Evolutionary conservation across 2,113 vertebrate species (phyloP).

Genomic region (Ascaphus truei): DNA sequence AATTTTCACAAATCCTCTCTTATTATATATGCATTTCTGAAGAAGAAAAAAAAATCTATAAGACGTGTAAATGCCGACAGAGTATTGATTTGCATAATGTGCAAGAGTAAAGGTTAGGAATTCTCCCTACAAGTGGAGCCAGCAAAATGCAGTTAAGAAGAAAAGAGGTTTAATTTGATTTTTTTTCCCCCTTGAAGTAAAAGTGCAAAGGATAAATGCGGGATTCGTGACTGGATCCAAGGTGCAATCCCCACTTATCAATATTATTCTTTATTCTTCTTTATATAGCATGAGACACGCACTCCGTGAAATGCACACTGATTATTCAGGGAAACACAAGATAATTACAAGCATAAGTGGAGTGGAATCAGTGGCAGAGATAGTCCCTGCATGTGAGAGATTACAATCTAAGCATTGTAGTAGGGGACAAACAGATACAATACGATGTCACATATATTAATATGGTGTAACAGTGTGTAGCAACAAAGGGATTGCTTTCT

Average conservation of each 20-base stretch:
- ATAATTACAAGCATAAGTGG: neutral
- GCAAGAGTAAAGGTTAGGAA: conserved; percentile 22
- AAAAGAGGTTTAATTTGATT: conserved; percentile 24
- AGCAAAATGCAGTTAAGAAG: conserved; percentile 26
- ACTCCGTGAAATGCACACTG: neutral
- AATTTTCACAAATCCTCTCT: neutral
- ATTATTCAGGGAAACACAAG: neutral
- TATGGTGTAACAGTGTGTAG: too few species aligned
- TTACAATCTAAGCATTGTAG: too few species aligned
- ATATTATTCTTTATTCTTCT: neutral
- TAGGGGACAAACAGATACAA: too few species aligned
- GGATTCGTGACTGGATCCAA: neutral
- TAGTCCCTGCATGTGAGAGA: too few species aligned
- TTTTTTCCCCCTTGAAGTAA: conserved; percentile 25
- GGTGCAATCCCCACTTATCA: neutral
- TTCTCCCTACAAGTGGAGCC: conserved; percentile 26
- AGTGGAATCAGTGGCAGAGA: too few species aligned
- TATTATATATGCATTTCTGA: neutral
- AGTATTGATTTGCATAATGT: conserved; percentile 33
- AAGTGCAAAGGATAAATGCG: conserved; percentile 11
- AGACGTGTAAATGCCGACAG: conserved; percentile 8
- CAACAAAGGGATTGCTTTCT: too few species aligned
- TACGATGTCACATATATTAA: too few species aligned
- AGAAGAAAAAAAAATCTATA: conserved; percentile 20
- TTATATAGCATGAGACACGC: neutral